Base-by-base conservation (phyloP, 2,113 vertebrate genomes). In the Ictalurus punctatus region DNA sequence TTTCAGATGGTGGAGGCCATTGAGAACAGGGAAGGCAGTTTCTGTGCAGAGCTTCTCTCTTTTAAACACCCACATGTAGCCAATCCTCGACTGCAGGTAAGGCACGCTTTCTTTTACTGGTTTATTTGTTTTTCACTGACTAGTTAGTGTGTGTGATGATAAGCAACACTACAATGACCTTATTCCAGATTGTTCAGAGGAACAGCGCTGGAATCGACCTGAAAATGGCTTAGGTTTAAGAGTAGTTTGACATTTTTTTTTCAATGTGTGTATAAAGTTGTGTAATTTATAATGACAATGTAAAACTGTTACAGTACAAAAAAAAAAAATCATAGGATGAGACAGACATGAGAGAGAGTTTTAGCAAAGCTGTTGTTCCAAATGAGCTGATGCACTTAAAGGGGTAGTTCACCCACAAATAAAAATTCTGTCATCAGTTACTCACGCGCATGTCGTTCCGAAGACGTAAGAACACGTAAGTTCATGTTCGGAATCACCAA, bases 1-100 rank as follows among this genome's bases (percentile, higher is more conserved):
- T 84, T 86, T 1, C 94, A 99, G 98, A 95, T 98, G 0, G 94
- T 95, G 9, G 97, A 99, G 93, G 96, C 97, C 12, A 97, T 99
- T 14, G 98, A 99, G 5, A 96, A 90, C 89, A 96, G 94, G 59
- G 96, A 98, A 25, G 98, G 98, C 4, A 87, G 94, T 0, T 96
- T 96, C 87, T 98, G 97, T 90, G 96, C 97, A 0, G 98, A 99
- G 92, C 93, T 99, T 86, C 95, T 98, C 0, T 99, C 98, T 37
- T 99, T 99, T 94, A 98, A 98, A 91, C 98, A 99, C 86, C 97
- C 98, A 0, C 98, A 99, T 83, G 97, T 99, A 10, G 98, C 98
- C 86, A 99, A 99, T 90, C 97, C 98, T 0, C 96, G 98, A 48
- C 95, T 99, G 1, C 98, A 99, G 96, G 98, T 99, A 91, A 85